A percentile compares a stretch with the other conserved stretches of the same genome.
Conservation (phyloP, 23 tunicate species). For the Botrylloides violaceus region DNA sequence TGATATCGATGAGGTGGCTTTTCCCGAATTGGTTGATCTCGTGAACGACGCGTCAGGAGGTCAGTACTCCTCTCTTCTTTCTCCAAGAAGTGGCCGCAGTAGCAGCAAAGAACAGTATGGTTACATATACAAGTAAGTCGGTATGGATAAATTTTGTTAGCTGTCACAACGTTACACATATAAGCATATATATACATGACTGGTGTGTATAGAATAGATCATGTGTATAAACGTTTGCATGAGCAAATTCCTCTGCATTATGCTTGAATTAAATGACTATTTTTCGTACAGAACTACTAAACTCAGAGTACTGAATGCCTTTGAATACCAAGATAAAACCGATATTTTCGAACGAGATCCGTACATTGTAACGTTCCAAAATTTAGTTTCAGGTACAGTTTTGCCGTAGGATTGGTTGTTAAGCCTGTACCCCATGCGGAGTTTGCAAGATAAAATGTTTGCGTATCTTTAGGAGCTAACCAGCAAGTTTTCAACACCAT, state of each 20-base stretch:
- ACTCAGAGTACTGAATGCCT: conserved; percentile 23
- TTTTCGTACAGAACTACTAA: conserved; percentile 19
- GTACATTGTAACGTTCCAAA: conserved; percentile 29
- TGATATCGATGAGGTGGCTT: conserved; percentile 44
- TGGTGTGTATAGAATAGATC: no score
- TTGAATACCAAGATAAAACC: conserved; percentile 32
- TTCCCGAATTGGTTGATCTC: conserved; percentile 54
- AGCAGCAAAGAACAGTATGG: conserved; percentile 92
- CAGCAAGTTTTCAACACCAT: neutral
- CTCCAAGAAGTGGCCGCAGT: conserved; percentile 61
- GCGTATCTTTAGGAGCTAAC: neutral
- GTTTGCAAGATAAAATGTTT: no score
- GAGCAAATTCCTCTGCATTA: no score
- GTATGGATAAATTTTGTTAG: no score
- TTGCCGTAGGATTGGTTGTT: no score
- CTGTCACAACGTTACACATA: no score
- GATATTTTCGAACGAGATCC: conserved; percentile 94
- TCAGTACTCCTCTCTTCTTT: conserved; percentile 38
- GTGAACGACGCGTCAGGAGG: conserved; percentile 49
- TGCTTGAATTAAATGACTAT: no score
- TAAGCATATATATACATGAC: no score
- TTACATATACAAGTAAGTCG: conserved; percentile 74
- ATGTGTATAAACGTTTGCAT: no score
- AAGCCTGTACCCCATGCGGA: no score
- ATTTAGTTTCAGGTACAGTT: neutral